Conservation (phyloP, 1,140 invertebrate genomes). For the Ceratina calcarata region DNA sequence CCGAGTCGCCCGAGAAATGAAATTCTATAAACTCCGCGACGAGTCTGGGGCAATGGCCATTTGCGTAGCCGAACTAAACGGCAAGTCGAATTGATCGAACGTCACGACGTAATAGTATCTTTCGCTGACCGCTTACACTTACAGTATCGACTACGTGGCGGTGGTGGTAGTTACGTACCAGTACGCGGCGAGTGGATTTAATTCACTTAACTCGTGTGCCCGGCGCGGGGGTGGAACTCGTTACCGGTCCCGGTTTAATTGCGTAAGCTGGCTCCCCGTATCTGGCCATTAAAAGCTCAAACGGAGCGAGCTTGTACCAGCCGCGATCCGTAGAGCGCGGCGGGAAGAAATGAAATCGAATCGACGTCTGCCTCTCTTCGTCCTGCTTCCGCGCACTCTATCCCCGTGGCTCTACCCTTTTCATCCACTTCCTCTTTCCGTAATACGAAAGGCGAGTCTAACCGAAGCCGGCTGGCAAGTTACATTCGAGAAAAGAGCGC, state of each 20-base stretch:
- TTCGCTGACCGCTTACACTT: slow-evolving; percentile 36
- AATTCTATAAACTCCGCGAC: no score
- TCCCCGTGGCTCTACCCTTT: neutral
- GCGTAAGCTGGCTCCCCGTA: slow-evolving; percentile 58
- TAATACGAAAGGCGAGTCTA: neutral
- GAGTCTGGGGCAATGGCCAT: neutral
- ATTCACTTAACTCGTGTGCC: slow-evolving; percentile 67
- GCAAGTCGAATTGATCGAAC: slow-evolving; percentile 44
- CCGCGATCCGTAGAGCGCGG: slow-evolving; percentile 11
- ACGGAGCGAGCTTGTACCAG: slow-evolving; percentile 23
- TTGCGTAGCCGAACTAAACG: neutral
- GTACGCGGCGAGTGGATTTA: slow-evolving; percentile 56
- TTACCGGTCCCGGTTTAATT: slow-evolving; percentile 68
- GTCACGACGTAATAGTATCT: slow-evolving; percentile 62
- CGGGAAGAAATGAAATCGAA: slow-evolving; percentile 48
- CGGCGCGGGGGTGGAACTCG: slow-evolving; percentile 62
- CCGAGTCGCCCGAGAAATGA: no score
- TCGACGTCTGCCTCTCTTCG: slow-evolving; percentile 29
- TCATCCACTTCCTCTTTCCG: neutral
- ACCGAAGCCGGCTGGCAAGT: no score
- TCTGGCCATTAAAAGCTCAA: slow-evolving; percentile 62
- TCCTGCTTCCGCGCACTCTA: neutral
- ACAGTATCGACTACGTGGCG: slow-evolving; percentile 17
- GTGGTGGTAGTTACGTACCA: neutral
- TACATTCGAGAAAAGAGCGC: no score